Percentiles rank a stretch among this genome's conserved stretches.
Evolutionary conservation across 2,797 vertebrate species (phyloP).

Genomic region (Lophius americanus): DNA sequence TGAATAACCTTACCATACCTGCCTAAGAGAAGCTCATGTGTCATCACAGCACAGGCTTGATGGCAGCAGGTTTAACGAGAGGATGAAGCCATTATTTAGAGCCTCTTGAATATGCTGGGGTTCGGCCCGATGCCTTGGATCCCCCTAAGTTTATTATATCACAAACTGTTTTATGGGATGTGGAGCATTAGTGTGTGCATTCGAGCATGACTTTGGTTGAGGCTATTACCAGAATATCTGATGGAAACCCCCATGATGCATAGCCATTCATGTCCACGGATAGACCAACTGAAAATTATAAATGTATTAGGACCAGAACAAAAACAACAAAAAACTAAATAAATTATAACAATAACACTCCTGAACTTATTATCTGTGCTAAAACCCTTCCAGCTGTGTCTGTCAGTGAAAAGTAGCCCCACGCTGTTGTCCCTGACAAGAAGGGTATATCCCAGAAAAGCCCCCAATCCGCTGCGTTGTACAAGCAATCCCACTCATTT

Average conservation of each 20-base stretch:
- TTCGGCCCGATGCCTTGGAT: neutral
- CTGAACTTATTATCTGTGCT: conserved; percentile 53
- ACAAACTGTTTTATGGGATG: conserved; percentile 30
- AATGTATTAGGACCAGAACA: conserved; percentile 27
- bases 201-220: conserved; percentile 41
- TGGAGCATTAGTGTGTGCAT: conserved; percentile 18
- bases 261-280: conserved; percentile 25
- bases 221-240: conserved; percentile 41
- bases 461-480: too few relatives aligned
- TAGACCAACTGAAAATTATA: conserved; percentile 14
- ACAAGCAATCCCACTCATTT: too few relatives aligned
- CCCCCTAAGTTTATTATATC: conserved; percentile 29
- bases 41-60: conserved; percentile 7
- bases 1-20: conserved; percentile 30
- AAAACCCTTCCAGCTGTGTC: conserved; percentile 46
- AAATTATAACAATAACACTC: conserved; percentile 48
- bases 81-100: conserved; percentile 25
- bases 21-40: conserved; percentile 24
- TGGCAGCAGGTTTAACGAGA: conserved; percentile 23
- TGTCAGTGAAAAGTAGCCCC: conserved; percentile 30
- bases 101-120: conserved; percentile 22
- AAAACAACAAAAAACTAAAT: conserved; percentile 14
- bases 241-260: conserved; percentile 41
- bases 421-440: too few relatives aligned
- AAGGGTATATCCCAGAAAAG: too few relatives aligned